phyloP scores from a whole-genome alignment of 2,113 vertebrate species.

The Xyliphius kryptos region DNA sequence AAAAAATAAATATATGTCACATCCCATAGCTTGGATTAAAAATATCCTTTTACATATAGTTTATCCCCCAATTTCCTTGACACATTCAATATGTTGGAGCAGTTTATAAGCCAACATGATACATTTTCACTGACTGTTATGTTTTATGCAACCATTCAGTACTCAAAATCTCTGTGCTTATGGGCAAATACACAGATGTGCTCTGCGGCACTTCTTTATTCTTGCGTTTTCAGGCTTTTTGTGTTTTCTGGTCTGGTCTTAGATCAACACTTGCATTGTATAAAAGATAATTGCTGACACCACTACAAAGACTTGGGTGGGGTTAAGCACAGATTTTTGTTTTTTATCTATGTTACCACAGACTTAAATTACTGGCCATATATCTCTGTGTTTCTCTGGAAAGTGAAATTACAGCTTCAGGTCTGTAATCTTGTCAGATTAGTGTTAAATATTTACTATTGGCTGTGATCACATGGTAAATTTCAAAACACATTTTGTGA shows the following conservation, averaged over 20 bases:
- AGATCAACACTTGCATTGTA: slow-evolving; percentile 4
- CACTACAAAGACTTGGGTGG: slow-evolving; percentile 18
- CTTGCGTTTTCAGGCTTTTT: too few relatives aligned
- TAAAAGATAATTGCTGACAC: slow-evolving; percentile 2
- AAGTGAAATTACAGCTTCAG: background rate
- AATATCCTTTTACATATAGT: background rate
- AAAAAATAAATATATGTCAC: background rate
- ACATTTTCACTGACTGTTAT: background rate
- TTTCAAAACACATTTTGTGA: background rate
- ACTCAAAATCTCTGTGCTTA: background rate
- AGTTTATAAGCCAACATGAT: too few relatives aligned
- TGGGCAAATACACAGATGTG: background rate
- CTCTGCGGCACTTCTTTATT: background rate
- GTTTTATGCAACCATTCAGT: slow-evolving; percentile 4
- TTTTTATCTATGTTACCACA: slow-evolving; percentile 12
- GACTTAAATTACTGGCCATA: slow-evolving; percentile 14
- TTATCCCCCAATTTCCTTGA: background rate
- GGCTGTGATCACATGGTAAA: background rate
- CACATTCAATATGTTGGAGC: too few relatives aligned
- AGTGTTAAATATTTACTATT: slow-evolving; percentile 2
- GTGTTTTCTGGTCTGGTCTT: background rate
- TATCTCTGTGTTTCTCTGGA: background rate
- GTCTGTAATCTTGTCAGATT: slow-evolving; percentile 8
- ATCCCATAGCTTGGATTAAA: background rate
- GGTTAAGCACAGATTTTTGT: slow-evolving; percentile 5